Evolutionary conservation across 1,140 invertebrate genomes (phyloP).

Genomic region (Aphelenchoides avenae): DNA sequence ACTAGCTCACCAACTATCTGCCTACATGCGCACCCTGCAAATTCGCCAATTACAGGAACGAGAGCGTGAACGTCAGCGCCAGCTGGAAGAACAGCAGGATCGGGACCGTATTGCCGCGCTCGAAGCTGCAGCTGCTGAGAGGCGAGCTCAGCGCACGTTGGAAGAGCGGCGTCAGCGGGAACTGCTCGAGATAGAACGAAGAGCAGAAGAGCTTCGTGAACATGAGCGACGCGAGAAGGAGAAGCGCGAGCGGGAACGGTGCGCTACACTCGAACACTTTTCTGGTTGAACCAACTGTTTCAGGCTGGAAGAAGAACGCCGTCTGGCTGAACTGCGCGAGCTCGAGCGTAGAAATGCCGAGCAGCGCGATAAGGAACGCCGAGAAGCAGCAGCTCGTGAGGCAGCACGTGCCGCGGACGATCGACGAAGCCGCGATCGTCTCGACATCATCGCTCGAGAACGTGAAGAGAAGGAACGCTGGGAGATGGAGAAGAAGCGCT

Average conservation of each 20-base stretch:
- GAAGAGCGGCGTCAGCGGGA: conserved; percentile 39
- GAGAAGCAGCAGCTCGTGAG: conserved; percentile 37
- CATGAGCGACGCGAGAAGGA: conserved; percentile 39
- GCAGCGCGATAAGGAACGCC: conserved; percentile 22
- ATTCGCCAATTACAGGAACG: too few species aligned
- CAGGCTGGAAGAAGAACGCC: conserved; percentile 44
- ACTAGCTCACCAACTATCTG: too few species aligned
- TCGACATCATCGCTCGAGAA: conserved; percentile 48
- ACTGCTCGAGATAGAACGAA: conserved; percentile 39
- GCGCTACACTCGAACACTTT: too few species aligned
- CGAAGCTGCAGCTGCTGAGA: conserved; percentile 39
- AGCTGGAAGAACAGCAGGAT: conserved; percentile 33
- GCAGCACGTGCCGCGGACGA: conserved; percentile 33
- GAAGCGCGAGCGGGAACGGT: conserved; percentile 39
- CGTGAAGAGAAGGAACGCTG: conserved; percentile 50
- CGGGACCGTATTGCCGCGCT: conserved; percentile 37
- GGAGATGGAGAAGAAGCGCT: conserved; percentile 41
- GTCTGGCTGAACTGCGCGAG: conserved; percentile 48
- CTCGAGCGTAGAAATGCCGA: conserved; percentile 41
- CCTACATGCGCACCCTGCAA: conserved; percentile 10
- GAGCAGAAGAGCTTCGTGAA: conserved; percentile 45
- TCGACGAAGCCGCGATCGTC: conserved; percentile 43
- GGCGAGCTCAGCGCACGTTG: conserved; percentile 34
- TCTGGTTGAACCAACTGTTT: conserved; percentile 5
- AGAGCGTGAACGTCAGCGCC: conserved; percentile 31